Conservation (phyloP, 2,113 vertebrate genomes). For the Pristiophorus japonicus region DNA sequence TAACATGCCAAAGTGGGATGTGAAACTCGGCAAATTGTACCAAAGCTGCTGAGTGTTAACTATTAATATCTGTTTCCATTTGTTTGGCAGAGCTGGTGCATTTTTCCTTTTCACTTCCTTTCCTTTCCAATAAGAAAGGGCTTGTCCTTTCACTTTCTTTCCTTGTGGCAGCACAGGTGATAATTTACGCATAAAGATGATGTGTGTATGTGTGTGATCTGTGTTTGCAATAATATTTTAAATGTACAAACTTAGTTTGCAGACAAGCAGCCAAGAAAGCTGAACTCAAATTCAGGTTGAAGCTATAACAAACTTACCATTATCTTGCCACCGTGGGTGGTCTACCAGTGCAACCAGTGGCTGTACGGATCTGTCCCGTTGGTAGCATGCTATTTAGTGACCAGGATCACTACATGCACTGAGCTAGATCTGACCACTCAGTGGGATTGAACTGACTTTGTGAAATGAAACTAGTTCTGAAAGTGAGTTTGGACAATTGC, state of each 20-base stretch:
- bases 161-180: not conserved
- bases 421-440: not conserved
- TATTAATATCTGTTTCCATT: not conserved
- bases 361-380: not conserved
- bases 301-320: not conserved
- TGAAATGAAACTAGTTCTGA: not conserved
- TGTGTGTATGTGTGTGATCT: not conserved
- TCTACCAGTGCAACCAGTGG: not conserved
- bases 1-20: not conserved
- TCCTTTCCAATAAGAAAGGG: not conserved
- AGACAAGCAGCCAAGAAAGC: not conserved
- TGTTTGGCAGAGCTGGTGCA: not conserved
- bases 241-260: not conserved
- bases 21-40: not conserved
- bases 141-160: not conserved
- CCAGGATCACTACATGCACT: not conserved
- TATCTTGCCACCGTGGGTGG: not conserved
- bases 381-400: not conserved
- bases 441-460: not conserved
- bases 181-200: not conserved
- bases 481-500: not conserved
- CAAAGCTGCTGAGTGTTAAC: not conserved
- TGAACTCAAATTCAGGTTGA: not conserved
- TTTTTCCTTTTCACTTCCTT: not conserved
- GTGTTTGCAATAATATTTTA: not conserved